Base-by-base conservation (phyloP, 2,113 vertebrate species). In the Gavialis gangeticus region DNA sequence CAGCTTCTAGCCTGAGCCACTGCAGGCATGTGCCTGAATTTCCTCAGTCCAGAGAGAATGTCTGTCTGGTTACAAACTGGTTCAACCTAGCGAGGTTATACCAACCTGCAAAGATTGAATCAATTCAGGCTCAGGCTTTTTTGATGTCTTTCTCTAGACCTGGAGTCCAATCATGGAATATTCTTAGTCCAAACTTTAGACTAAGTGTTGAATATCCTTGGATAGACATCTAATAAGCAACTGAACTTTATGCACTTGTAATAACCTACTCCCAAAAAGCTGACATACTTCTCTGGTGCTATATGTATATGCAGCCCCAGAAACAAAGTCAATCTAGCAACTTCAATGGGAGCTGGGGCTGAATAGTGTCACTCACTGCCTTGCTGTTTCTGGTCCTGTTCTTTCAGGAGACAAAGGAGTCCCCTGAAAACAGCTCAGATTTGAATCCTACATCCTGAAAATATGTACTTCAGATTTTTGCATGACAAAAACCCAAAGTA, bases 111-210 rank as follows among this genome's bases (percentile, higher is more conserved):
- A 46, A 46, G 46, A 46, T 46, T 46, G 46, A 46, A 46, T 46
- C 46, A 46, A 46, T 46, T 46, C 46, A 46, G 46, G 8, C 46
- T 46, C 46, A 46, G 7, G 46, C 46, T 46, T 46, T 46, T 46
- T 46, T 46, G 9, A 46, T 46, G 46, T 46, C 46, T 46, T 46
- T 46, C 46, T 46, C 7, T 46, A 46, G 46, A 46, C 46, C 46
- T 46, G 9, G 16, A 82, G 54, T 10, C 54, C 27, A 64, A 86
- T n/a, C 84, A 88, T 25, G 15, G 13, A n/a, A 84, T 85, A 92
- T 34, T 25, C 88, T 5, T 88, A 56, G 83, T 10, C 62, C 82
- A 87, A 79, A 87, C 79, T 87, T 90, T 85, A 91, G 79, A 80
- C 73, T 76, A 2, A 77, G 82, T 92, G 62, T 59, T 62, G 12